phyloP scores from a whole-genome alignment of 1,140 invertebrate genomes.

The Drosophila serrata region DNA sequence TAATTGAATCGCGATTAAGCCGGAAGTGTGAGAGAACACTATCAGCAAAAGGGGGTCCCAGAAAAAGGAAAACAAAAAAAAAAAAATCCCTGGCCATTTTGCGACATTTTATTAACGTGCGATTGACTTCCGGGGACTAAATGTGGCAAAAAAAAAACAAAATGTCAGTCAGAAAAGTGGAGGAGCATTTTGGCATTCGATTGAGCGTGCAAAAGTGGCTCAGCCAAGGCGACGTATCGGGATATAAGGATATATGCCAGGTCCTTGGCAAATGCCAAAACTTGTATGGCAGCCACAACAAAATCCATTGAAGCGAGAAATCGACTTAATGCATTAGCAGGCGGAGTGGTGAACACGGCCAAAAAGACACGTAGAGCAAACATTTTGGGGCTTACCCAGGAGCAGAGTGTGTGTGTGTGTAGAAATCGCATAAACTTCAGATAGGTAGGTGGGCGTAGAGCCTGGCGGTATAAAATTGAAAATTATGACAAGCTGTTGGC shows the following conservation, averaged over 20 bases:
- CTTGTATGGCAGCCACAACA: slow-evolving; percentile 61
- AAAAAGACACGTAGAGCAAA: slow-evolving; percentile 72
- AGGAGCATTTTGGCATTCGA: slow-evolving; percentile 56
- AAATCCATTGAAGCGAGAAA: slow-evolving; percentile 75
- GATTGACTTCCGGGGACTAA: slow-evolving; percentile 58
- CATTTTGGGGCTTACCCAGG: slow-evolving; percentile 64
- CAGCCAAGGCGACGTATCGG: slow-evolving; percentile 28
- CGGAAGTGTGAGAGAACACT: slow-evolving; percentile 13
- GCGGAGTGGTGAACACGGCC: slow-evolving; percentile 28
- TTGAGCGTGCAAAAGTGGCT: slow-evolving; percentile 80
- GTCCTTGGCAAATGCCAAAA: slow-evolving; percentile 44
- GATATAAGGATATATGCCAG: slow-evolving; percentile 24
- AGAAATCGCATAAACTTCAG: slow-evolving; percentile 3
- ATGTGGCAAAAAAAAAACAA: slow-evolving; percentile 39
- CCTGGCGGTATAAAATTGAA: slow-evolving; percentile 43
- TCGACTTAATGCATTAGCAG: slow-evolving; percentile 80
- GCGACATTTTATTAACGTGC: slow-evolving; percentile 61
- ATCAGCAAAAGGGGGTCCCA: slow-evolving; percentile 31
- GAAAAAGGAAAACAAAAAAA: not conserved
- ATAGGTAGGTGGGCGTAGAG: slow-evolving; percentile 25
- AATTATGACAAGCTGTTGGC: slow-evolving; percentile 38
- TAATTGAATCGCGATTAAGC: slow-evolving; percentile 45
- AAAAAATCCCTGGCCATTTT: slow-evolving; percentile 30
- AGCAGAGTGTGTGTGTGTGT: not conserved
- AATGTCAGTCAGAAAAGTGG: slow-evolving; percentile 48